Conservation (phyloP, 2,797 vertebrate species). For the Alouatta caraya region DNA sequence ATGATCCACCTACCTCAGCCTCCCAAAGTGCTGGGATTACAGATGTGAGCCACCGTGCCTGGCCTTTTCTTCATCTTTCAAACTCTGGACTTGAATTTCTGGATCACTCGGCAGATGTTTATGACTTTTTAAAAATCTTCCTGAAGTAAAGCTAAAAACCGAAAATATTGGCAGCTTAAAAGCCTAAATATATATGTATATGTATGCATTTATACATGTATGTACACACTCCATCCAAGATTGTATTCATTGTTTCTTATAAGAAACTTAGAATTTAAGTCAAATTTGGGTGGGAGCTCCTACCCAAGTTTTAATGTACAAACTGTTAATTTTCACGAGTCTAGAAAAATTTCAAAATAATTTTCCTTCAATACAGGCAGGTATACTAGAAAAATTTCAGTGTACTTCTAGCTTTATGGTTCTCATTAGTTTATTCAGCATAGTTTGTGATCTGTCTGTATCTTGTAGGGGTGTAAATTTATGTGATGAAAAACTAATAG, state of each 20-base stretch:
- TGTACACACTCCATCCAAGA: not conserved
- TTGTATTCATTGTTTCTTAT: not conserved
- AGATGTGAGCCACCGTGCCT: not conserved
- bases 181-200: not conserved
- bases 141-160: not conserved
- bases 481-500: not conserved
- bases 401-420: not conserved
- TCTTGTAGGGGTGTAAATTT: not conserved
- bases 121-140: not conserved
- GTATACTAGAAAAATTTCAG: not conserved
- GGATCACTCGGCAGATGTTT: not conserved
- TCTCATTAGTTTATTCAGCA: not conserved
- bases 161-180: not conserved
- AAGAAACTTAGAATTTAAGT: not conserved
- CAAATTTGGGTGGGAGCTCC: not conserved
- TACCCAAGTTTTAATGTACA: not conserved
- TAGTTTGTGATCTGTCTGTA: not conserved
- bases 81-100: constrained; percentile 24
- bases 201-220: fast-evolving
- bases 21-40: not conserved
- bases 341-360: not conserved
- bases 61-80: not conserved
- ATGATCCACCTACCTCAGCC: not conserved
- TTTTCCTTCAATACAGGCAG: not conserved
- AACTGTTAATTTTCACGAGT: not conserved